Evolutionary conservation across 2,888 invertebrate species (phyloP), one percentile per base, ranked within the genome.

Genomic region (Harpalus rubripes): DNA sequence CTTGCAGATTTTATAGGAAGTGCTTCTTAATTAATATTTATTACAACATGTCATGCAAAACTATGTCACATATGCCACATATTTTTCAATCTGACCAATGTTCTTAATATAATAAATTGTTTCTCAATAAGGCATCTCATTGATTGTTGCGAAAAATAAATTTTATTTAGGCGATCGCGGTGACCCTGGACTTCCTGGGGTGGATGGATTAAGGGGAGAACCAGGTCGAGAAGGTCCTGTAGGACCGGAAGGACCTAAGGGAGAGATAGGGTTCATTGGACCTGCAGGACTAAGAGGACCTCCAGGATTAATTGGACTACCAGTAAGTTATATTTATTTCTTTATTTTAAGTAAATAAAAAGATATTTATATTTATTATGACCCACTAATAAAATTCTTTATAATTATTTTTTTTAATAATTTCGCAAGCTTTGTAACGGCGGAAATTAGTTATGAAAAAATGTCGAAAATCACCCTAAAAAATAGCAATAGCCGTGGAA

Each of bases 241-340:
- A 56, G 87, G 87, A 32, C 85, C 82, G 22, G 85, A 79, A 81
- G 89, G 89, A 39, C 86, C 85, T 10, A 88, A 88, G 85, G 88
- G 91, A 44, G 89, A 90, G 86, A 86, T 86, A 26, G 91, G 91
- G 72, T 89, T 89, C 61, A 87, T 89, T 39, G 92, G 92, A 79
- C 87, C 89, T 0, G 89, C 89, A 41, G 92, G 92, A 44, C 86
- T 89, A 2, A 89, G 89, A 87, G 92, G 92, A 26, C 89, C 86
- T 6, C 86, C 85, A 76, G 90, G 90, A 58, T 86, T 87, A 18
- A 86, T 87, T 32, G 90, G 90, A 26, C 85, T 90, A 89, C 85
- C 90, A 89, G 86, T 88, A 89, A 0, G 89, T 90, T 32, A 52
- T 12, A 52, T 7, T 0, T 52, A 52, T 12, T 52, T 52, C 8